Base-by-base conservation (phyloP, 2,113 vertebrate species). In the Rhinogobius similis region DNA sequence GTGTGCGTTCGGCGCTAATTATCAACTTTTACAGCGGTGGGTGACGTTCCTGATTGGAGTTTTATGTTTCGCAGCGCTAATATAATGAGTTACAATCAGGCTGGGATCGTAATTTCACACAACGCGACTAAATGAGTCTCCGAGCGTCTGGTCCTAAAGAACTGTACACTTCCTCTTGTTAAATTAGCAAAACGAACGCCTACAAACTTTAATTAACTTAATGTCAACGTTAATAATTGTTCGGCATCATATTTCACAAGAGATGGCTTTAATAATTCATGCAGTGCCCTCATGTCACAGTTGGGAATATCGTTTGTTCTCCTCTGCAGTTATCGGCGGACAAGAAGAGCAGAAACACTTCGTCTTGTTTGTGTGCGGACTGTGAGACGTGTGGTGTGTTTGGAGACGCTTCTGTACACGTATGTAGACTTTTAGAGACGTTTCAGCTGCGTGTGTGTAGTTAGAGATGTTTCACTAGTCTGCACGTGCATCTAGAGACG, bases 161-260 rank as follows among this genome's bases (percentile, higher is more conserved):
- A 32, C 29, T 36, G 18, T 36, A 36, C 1, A 58, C 18, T 58
- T 58, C n/a, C 29, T 61, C 58, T 11, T 10, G 58, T 61, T 61
- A 61, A 18, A 61, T 61, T 61, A 61, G 58, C 14, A 38, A 61
- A 36, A 38, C 27, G 58, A 20, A 61, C 58, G 58, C 58, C 58
- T n/a, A 61, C 58, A 61, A 61, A 61, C 18, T 61, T 61, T 61
- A 61, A 61, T 61, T 61, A 36, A n/a, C 58, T 61, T 61, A 61
- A 61, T 61, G 58, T 61, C 58, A 61, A n/a, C 29, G 29, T 61
- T 61, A 61, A 61, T 61, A 61, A 61, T 36, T 61, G 29, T 61
- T 36, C 58, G 21, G 58, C 29, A 11, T 61, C 58, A 4, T n/a
- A 61, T 61, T 61, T 61, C 58, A 38, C 16, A 2, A n/a, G 56